Conservation (phyloP, 2,888 invertebrate genomes). For the Rhaphigaster nebulosa region DNA sequence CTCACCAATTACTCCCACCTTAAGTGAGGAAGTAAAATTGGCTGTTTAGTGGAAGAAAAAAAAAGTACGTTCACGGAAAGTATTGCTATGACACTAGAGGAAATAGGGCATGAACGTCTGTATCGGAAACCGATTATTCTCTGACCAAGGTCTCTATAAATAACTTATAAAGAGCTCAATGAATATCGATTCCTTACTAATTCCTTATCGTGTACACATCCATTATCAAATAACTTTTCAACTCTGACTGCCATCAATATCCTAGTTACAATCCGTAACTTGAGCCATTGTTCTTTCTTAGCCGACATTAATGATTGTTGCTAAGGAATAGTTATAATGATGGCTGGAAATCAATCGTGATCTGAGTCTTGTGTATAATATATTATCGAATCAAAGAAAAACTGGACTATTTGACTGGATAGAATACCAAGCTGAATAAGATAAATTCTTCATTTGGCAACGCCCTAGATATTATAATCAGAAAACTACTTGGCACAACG, state of each 20-base stretch:
- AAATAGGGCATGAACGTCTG: background rate
- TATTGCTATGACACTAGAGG: background rate
- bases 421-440: no score
- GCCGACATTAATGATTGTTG: background rate
- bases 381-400: no score
- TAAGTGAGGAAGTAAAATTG: no score
- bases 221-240: background rate
- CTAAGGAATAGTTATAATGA: background rate
- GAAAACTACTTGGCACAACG: no score
- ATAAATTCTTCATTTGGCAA: no score
- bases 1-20: no score
- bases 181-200: slow-evolving; percentile 12
- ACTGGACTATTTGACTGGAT: no score
- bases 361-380: no score
- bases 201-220: background rate
- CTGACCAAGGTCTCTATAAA: background rate
- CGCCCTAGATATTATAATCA: no score
- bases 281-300: background rate
- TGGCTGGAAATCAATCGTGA: no score
- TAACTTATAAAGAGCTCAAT: background rate
- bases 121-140: slow-evolving; percentile 26
- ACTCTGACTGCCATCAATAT: background rate
- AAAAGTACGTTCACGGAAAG: background rate
- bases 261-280: background rate
- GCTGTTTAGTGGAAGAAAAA: background rate